phyloP scores from a whole-genome alignment of 2,888 invertebrate genomes.

The Zelleria hepariella region DNA sequence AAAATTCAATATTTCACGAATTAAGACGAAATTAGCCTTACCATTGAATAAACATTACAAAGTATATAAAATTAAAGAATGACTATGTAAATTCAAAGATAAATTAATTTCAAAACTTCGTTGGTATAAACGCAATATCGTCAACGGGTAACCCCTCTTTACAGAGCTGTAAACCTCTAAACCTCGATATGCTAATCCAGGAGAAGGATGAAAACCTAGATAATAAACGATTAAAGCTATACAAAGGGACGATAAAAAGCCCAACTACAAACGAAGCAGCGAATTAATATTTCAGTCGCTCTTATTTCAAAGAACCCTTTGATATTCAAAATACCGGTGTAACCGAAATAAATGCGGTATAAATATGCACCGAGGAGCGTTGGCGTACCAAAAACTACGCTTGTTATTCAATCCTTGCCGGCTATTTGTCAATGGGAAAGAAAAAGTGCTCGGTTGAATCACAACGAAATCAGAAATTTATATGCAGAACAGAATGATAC shows the following conservation, averaged over 20 bases:
- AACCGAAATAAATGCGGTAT: not conserved
- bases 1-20: no score
- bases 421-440: slow-evolving; percentile 36
- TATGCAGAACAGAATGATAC: not conserved
- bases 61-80: no score
- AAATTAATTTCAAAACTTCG: no score
- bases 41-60: no score
- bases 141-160: no score
- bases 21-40: no score
- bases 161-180: not conserved
- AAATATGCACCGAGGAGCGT: slow-evolving; percentile 2
- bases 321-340: not conserved
- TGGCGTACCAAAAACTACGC: slow-evolving; percentile 22
- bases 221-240: not conserved
- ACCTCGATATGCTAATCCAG: no score
- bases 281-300: not conserved
- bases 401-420: slow-evolving; percentile 49
- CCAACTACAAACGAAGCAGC: not conserved
- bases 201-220: no score
- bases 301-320: not conserved
- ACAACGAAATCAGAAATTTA: slow-evolving; percentile 23
- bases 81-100: no score
- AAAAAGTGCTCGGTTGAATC: slow-evolving; percentile 26
- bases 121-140: no score
- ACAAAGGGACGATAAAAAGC: not conserved